A percentile compares a stretch with the other conserved stretches of the same genome.
phyloP scores from a whole-genome alignment of 2,797 vertebrate genomes.

The Aplochiton taeniatus region DNA sequence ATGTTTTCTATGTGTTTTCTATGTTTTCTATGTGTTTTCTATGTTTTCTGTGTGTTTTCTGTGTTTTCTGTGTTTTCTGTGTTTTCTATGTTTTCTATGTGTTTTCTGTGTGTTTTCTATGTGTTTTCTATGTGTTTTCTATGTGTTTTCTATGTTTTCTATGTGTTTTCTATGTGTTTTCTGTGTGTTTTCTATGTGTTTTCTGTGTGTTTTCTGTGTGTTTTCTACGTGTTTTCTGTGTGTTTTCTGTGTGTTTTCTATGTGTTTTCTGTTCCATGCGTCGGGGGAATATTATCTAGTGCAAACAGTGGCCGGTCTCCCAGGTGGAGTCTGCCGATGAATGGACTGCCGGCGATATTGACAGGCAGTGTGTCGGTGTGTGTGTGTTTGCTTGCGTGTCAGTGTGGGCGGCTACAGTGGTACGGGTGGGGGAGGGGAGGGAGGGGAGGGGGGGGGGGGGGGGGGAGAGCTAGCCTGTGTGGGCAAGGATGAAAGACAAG shows the following conservation, averaged over 20 bases:
- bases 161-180: slow-evolving; percentile 12
- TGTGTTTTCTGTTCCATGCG: slow-evolving; percentile 11
- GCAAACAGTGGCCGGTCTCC: slow-evolving; percentile 66
- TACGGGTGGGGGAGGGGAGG: slow-evolving; percentile 10
- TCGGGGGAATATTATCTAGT: slow-evolving; percentile 66
- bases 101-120: slow-evolving; percentile 17
- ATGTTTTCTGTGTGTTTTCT: slow-evolving; percentile 13
- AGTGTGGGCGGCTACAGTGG: not conserved
- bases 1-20: slow-evolving; percentile 14
- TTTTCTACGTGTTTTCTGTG: slow-evolving; percentile 14
- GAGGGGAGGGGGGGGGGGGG: slow-evolving; percentile 8
- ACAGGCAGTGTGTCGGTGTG: slow-evolving; percentile 17
- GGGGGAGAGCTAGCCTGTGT: not conserved
- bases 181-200: slow-evolving; percentile 9
- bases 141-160: slow-evolving; percentile 14
- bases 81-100: too few relatives aligned
- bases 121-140: slow-evolving; percentile 17
- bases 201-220: slow-evolving; percentile 21
- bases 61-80: slow-evolving; percentile 13
- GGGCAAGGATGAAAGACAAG: not conserved
- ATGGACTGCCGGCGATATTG: slow-evolving; percentile 42
- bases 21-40: slow-evolving; percentile 14
- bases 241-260: too few relatives aligned
- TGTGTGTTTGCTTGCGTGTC: slow-evolving; percentile 11
- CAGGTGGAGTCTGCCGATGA: slow-evolving; percentile 67